Base-by-base conservation (phyloP, 2,797 vertebrate genomes). In the Betta splendens region DNA sequence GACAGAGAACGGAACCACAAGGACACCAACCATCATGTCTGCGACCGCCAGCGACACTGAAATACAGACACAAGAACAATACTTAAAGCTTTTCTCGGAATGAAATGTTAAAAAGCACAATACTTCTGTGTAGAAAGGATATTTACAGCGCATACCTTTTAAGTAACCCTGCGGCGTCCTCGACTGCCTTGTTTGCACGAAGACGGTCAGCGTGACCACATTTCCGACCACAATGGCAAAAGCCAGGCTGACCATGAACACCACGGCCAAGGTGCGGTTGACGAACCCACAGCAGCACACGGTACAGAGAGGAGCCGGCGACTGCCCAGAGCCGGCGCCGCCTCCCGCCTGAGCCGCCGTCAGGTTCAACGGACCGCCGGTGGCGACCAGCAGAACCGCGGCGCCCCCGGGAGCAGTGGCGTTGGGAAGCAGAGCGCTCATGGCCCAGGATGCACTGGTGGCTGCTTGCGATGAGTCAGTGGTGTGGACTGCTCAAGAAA, bases 1-100 rank as follows among this genome's bases (percentile, higher is more conserved):
- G 76, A 93, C 80, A 0, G 93, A 94, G 80, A 94, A 94, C 22
- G 94, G 93, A 40, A 94, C 92, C 6, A 94, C 92, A 0, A 94
- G 72, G 21, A 93, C 66, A 5, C 94, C 93, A 11, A 94, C 92
- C 48, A 91, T 90, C 91, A 94, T 87, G 77, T 94, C 94, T 3
- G 93, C 93, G 51, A 94, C 73, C 40, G 93, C 92, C 74, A 94
- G 75, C 52, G 93, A 95, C 42, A 93, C 93, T 92, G n/a, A 26
- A 13, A 72, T 68, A 77, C 43, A 78, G n/a, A 77, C 3, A 48
- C 7, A 38, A 29, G 21, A 57, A 22, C 15, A 46, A 36, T 16
- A 38, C n/a, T n/a, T n/a, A n/a, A n/a, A n/a, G n/a, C n/a, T n/a
- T n/a, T n/a, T n/a, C n/a, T n/a, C n/a, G n/a, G n/a, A n/a, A n/a